A percentile compares a stretch with the other conserved stretches of the same genome.
Evolutionary conservation across 2,797 vertebrate genomes (phyloP).

Genomic region (Thripadectes ignobilis): DNA sequence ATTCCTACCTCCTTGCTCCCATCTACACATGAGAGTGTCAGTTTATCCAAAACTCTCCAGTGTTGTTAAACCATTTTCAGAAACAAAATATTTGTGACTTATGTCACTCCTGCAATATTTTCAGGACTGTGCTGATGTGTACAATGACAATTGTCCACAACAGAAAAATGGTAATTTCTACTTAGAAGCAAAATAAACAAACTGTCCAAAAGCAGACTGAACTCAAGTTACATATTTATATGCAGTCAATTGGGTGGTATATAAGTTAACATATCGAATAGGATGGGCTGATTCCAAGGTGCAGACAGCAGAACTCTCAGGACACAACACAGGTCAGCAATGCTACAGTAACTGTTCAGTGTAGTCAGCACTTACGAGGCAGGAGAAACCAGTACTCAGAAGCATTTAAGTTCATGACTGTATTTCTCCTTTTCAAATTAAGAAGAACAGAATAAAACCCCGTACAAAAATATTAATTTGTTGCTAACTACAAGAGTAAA

Average conservation of each 20-base stretch:
- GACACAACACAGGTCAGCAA: neutral
- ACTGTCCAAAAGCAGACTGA: neutral
- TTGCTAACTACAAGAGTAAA: neutral
- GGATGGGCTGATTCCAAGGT: neutral
- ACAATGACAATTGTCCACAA: neutral
- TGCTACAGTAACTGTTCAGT: neutral
- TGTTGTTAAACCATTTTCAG: neutral
- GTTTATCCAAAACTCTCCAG: neutral
- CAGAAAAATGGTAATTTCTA: neutral
- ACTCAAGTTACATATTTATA: neutral
- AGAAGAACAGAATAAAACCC: neutral
- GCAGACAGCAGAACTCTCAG: neutral
- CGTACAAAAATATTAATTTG: neutral
- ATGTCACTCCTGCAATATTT: neutral
- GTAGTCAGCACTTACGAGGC: neutral
- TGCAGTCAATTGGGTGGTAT: neutral
- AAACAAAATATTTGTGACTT: neutral
- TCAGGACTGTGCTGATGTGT: neutral
- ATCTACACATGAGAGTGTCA: accelerated
- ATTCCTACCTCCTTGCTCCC: neutral
- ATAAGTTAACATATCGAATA: neutral
- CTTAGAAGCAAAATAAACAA: neutral
- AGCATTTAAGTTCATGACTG: neutral
- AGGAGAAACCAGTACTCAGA: constrained; percentile 22
- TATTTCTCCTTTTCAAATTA: neutral